A percentile compares a stretch with the other conserved stretches of the same genome.
Evolutionary conservation across 2,113 vertebrate species (phyloP).

Genomic region (Microtus richardsoni): DNA sequence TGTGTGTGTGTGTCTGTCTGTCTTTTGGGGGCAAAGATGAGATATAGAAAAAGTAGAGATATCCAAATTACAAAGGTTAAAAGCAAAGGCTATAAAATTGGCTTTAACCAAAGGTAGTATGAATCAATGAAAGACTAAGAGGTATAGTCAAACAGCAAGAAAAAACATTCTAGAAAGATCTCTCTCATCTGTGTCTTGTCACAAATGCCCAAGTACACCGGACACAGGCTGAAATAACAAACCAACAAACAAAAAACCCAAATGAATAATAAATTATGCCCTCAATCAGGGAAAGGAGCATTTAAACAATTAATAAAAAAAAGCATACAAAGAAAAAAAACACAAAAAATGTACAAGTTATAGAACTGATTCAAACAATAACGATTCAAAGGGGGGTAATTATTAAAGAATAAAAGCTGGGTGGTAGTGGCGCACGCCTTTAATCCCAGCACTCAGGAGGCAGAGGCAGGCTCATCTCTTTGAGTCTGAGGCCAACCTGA

Average conservation of each 20-base stretch:
- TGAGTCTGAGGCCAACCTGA: too few species aligned
- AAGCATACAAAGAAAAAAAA: not conserved
- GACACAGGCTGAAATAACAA: not conserved
- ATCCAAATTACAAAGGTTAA: conserved; percentile 6
- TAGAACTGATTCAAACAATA: not conserved
- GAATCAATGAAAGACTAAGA: not conserved
- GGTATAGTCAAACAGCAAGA: not conserved
- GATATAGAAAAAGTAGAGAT: not conserved
- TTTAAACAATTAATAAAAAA: not conserved
- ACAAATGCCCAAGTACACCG: not conserved
- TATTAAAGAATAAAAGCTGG: not conserved
- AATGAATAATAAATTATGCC: not conserved
- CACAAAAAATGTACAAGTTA: not conserved
- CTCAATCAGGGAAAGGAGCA: not conserved
- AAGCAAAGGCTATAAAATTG: not conserved
- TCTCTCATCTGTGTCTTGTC: not conserved
- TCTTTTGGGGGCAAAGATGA: not conserved
- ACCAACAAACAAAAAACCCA: not conserved
- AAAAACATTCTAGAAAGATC: not conserved
- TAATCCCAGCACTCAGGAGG: too few species aligned
- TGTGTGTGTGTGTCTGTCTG: not conserved
- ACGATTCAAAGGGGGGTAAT: not conserved
- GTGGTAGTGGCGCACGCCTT: too few species aligned
- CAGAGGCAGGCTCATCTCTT: too few species aligned
- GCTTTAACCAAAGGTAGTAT: not conserved